A percentile compares a stretch with the other conserved stretches of the same genome.
Conservation (phyloP, 2,113 vertebrate genomes). For the Orientallactaga bullata region DNA sequence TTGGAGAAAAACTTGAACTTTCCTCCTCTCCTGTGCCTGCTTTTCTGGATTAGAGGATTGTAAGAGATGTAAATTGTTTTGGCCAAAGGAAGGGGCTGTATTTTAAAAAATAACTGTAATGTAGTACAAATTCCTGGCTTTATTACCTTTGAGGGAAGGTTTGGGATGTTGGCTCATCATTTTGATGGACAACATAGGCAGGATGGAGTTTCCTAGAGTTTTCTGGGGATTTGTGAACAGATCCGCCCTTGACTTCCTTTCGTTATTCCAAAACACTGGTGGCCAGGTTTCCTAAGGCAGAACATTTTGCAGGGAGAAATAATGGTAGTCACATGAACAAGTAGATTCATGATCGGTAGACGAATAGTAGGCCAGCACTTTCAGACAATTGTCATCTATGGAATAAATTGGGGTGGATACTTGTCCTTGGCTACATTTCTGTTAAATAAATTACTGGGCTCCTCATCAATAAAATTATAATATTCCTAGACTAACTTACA, state of each 20-base stretch:
- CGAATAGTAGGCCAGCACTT: neutral
- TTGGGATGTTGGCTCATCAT: neutral
- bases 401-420: neutral
- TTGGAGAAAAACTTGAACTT: neutral
- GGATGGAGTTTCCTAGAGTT: neutral
- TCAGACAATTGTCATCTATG: neutral
- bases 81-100: neutral
- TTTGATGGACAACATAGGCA: neutral
- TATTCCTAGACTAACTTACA: constrained; percentile 42
- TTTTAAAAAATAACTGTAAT: neutral
- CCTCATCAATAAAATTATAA: neutral
- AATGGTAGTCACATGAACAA: neutral
- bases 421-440: neutral
- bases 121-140: neutral
- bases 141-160: neutral
- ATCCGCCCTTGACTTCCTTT: neutral
- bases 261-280: neutral
- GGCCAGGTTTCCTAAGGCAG: neutral
- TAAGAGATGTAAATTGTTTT: neutral
- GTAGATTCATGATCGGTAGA: neutral
- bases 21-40: neutral
- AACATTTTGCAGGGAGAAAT: neutral
- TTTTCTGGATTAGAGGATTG: neutral
- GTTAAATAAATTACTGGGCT: neutral
- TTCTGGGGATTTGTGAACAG: neutral